Base-by-base conservation (phyloP, 1,140 invertebrate genomes). In the Listronotus bonariensis region DNA sequence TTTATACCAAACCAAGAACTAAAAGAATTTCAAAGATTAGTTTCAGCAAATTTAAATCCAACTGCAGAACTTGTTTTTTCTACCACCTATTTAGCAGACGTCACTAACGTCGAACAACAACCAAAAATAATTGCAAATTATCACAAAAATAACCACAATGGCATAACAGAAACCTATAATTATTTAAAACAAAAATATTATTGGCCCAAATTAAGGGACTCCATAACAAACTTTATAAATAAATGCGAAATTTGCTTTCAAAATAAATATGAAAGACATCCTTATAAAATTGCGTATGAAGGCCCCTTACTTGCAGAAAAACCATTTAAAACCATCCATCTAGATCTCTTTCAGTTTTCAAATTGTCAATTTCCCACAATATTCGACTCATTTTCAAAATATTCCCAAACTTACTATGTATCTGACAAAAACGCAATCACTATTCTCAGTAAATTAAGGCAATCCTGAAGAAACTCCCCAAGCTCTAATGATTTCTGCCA, bases 241-340 rank as follows among this genome's bases (percentile, higher is more conserved):
- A 46, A 59, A 38, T 70, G 61, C 15, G 58, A 70, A 59, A 42
- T 59, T 18, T 70, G 69, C 53, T n/a, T 65, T n/a, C 43, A 64
- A 60, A 52, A 14, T 31, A 67, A 69, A 51, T 69, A 69, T 38
- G 68, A 67, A 46, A 36, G 65, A 46, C 17, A 65, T 18, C 65
- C 65, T 14, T 65, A 60, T 38, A 65, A 60, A 43, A 52, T 68
- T 9, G n/a, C 46, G 36, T 63, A 41, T n/a, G 41, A 42, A 48
- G 49, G 59, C 14, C 59, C 71, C 8, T 18, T 71, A 10, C 14
- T 71, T 10, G 61, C 70, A 68, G 67, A 65, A 67, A 68, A 61
- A 71, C 70, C 72, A 3, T 74, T 75, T 53, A 68, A 75, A 18
- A 54, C 65, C 0, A 68, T 74, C 20, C 70, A 75, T 51, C 55